Evolutionary conservation across 92 coral and sea anemone genomes (phyloP), one percentile per base, ranked within the genome.

Genomic region (Parazoanthus darwini): DNA sequence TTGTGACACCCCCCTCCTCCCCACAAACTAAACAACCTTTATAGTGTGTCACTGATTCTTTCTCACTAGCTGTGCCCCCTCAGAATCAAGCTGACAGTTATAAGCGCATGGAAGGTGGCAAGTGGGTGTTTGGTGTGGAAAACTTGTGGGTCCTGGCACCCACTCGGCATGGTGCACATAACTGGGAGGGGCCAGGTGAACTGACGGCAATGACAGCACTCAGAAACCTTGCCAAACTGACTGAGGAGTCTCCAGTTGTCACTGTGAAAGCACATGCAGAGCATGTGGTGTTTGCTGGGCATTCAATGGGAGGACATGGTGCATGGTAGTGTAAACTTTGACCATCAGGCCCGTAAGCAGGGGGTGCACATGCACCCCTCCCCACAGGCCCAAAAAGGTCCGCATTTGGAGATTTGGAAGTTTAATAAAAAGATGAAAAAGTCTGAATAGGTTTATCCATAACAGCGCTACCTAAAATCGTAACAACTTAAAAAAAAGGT

Each of bases 221-320:
- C 5, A 77, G 73, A 58, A 90, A 91, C 80, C 88, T 97, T 37
- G 94, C 97, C 81, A 86, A 88, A 43, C 89, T 89, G 39, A 94
- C 98, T 77, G 87, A 91, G 78, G 93, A 88, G 63, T 86, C 89
- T 54, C 83, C 96, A 51, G 91, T 95, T 91, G 79, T 93, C 70
- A 85, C 91, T 37, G 79, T 89, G 72, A 96, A 97, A 86, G 98
- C 96, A 65, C 89, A 92, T 88, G 89, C 82, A 74, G 82, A 93
- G 56, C 93, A 85, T 25, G 91, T 94, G 18, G 97, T 97, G 82
- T 90, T 97, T 89, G 98, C 98, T 66, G 99, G 99, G 4, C 99
- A 95, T 89, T 95, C 99, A 65, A 97, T 97, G 99, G 99, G 99
- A 59, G 99, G 99, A 35, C 99, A 97, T 88, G 99, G 99, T 13